Evolutionary conservation across 2,797 vertebrate species (phyloP), one percentile per base, ranked within the genome.

Genomic region (Urophycis tenuis): DNA sequence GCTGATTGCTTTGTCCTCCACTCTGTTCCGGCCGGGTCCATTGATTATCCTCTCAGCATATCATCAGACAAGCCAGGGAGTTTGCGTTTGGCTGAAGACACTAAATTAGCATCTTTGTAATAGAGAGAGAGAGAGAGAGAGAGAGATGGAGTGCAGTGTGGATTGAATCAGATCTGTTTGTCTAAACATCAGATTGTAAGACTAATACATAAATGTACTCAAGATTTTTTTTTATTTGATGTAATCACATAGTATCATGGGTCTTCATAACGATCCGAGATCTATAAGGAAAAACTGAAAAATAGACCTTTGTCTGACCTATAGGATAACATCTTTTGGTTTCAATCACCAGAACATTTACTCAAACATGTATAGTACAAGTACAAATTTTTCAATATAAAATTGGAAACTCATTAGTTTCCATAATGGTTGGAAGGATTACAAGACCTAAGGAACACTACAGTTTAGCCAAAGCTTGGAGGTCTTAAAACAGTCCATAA

Each of bases 331-430:
- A 87, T 80, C 80, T 85, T 89, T 84, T 73, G 41, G 82, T 87
- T 85, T 87, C 81, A 87, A 88, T 90, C 85, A 92, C 88, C 88
- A 83, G 87, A 83, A 88, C 82, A 82, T 84, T 90, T 90, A 89
- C 70, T 89, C 82, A 87, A 87, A 92, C 88, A 87, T 87, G 88
- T 92, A 89, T 91, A 85, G 88, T 90, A 93, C 93, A 92, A 92
- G 92, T 94, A 94, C 92, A 94, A 93, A 93, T 92, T 87, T 79
- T 88, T 89, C 83, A 83, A 92, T 94, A 92, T 83, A 93, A 92
- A 94, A 92, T 82, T 89, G 88, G 81, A 91, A 92, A 92, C 83
- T 90, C 85, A 85, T 82, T 89, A 81, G 83, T 90, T 90, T 89
- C 83, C 77, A 30, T 89, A 82, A 90, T 88, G 91, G 85, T 83